Evolutionary conservation across 2,797 vertebrate genomes (phyloP).

Genomic region (Esox lucius): DNA sequence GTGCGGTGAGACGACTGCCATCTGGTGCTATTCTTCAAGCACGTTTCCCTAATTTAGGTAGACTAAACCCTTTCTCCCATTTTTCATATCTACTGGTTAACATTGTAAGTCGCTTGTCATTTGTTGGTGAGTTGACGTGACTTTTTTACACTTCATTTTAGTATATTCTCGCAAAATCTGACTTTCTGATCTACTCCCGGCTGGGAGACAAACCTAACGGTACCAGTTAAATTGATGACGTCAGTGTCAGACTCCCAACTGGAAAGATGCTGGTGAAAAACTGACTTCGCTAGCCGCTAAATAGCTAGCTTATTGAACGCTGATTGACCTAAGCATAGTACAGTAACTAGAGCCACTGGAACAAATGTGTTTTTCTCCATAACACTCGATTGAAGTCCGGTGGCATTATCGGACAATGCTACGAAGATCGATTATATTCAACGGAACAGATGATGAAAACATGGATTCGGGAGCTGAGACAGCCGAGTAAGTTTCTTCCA

Average conservation of each 20-base stretch:
- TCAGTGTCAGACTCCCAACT: slow-evolving; percentile 52
- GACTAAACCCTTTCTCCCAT: not conserved
- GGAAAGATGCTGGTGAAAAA: slow-evolving; percentile 11
- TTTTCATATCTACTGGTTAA: not conserved
- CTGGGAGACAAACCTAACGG: slow-evolving; percentile 15
- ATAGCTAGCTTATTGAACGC: not conserved
- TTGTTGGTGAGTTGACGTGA: not conserved
- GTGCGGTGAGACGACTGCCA: slow-evolving; percentile 58
- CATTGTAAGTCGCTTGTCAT: not conserved
- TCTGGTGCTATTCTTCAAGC: slow-evolving; percentile 58
- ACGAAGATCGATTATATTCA: slow-evolving; percentile 30
- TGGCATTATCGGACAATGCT: slow-evolving; percentile 48
- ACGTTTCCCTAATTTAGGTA: slow-evolving; percentile 39
- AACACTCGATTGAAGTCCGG: not conserved
- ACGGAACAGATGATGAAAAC: slow-evolving; percentile 59
- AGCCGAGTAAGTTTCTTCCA: slow-evolving; percentile 67
- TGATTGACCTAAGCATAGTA: no score
- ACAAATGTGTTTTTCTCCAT: not conserved
- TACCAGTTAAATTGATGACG: slow-evolving; percentile 59
- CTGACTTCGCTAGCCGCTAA: not conserved
- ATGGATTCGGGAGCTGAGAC: slow-evolving; percentile 71
- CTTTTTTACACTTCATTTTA: not conserved
- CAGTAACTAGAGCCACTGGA: not conserved
- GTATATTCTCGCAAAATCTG: not conserved
- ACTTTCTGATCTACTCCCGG: not conserved